Evolutionary conservation across 1,140 invertebrate genomes (phyloP).

Genomic region (Macrobrachium nipponense): DNA sequence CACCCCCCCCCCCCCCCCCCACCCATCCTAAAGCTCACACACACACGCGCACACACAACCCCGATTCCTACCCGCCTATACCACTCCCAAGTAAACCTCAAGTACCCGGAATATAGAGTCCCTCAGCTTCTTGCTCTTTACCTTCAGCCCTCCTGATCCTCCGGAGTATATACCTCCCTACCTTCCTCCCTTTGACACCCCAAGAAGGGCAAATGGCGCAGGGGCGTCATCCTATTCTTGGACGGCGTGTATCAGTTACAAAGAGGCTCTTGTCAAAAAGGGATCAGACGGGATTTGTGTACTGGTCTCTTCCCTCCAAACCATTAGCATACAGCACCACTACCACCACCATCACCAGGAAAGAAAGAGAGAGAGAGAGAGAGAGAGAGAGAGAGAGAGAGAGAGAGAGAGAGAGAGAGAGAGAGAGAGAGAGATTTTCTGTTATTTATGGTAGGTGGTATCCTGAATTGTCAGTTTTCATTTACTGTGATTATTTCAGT

Average conservation of each 20-base stretch:
- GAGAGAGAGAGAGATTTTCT: too few species aligned
- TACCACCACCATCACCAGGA: neutral
- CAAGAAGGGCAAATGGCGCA: slow-evolving; percentile 45
- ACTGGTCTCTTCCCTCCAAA: slow-evolving; percentile 22
- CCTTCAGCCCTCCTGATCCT: neutral
- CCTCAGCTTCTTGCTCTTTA: neutral
- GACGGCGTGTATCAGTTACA: slow-evolving; percentile 53
- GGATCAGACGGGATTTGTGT: slow-evolving; percentile 52
- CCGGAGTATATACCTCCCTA: neutral
- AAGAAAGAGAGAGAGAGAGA: neutral
- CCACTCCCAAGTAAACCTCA: neutral
- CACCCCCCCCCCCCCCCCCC: neutral
- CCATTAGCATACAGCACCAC: slow-evolving; percentile 48
- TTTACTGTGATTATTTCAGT: too few species aligned
- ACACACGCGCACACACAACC: neutral
- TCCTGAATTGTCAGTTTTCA: too few species aligned
- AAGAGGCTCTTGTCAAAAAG: slow-evolving; percentile 53
- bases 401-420: too few species aligned
- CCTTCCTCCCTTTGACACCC: neutral
- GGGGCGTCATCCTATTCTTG: slow-evolving; percentile 52
- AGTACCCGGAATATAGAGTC: too few species aligned
- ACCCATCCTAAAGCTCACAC: neutral
- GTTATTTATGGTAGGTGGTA: neutral
- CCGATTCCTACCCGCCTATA: neutral
- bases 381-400: too few species aligned